phyloP scores from a whole-genome alignment of 2,113 vertebrate species.

The Lepus americanus region DNA sequence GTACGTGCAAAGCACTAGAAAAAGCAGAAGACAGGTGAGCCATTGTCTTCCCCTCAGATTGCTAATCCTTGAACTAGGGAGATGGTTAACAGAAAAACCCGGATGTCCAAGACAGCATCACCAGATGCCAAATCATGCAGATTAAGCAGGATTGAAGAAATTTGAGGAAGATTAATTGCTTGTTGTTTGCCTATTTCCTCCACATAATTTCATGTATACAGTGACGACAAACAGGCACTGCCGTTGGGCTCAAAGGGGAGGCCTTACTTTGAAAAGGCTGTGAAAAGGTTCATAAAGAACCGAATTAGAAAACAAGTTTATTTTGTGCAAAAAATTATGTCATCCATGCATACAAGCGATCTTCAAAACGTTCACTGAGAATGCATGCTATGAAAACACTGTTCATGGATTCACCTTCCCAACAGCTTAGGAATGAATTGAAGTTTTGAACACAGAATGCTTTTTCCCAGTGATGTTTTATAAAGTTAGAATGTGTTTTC shows the following conservation, averaged over 20 bases:
- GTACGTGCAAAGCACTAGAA: neutral
- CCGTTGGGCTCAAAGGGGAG: neutral
- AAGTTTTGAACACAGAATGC: neutral
- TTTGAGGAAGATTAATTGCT: neutral
- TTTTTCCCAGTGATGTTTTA: constrained; percentile 28
- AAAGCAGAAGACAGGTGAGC: neutral
- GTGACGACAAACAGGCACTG: neutral
- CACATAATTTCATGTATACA: too few relatives aligned
- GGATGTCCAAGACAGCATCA: neutral
- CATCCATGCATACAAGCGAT: too few relatives aligned
- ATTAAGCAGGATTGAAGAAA: neutral
- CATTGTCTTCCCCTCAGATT: neutral
- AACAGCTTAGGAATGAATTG: neutral
- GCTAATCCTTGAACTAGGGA: neutral
- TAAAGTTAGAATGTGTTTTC: constrained; percentile 51
- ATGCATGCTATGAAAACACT: too few relatives aligned
- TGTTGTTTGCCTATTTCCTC: neutral
- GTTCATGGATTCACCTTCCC: neutral
- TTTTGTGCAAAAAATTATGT: too few relatives aligned
- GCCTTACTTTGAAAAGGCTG: neutral
- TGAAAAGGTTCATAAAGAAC: neutral
- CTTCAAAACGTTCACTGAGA: too few relatives aligned
- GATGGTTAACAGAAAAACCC: neutral
- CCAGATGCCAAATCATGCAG: neutral
- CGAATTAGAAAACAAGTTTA: too few relatives aligned